Base-by-base conservation (phyloP, 2,797 vertebrate species). In the Gallinago solitaria region DNA sequence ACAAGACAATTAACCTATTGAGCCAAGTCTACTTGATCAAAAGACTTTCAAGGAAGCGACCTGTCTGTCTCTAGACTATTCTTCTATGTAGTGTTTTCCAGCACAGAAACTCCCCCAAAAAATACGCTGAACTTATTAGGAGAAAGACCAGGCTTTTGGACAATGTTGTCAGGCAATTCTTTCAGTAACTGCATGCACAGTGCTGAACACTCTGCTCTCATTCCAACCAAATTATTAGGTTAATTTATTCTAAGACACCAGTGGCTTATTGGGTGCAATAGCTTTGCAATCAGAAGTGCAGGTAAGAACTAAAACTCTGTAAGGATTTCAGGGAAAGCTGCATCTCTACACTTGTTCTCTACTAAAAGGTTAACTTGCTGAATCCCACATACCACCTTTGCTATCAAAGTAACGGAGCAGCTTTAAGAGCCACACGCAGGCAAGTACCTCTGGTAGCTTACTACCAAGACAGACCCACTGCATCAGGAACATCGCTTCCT, bases 401-500 rank as follows among this genome's bases (percentile, higher is more conserved):
- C 60, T 60, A 76, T 17, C 47, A 43, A 73, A 88, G 60, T 4
- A 67, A 41, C 8, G 28, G 41, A 81, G 79, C 82, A 56, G 61
- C 65, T 86, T 50, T 30, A 53, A 79, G 43, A 96, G 68, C 93
- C 96, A 95, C 96, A 93, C 91, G 78, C 90, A 88, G 94, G 74
- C 85, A 93, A 86, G 74, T 1, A 14, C 70, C 74, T 56, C 63
- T 83, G 77, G 77, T 35, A 87, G 80, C 88, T 82, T 27, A 73
- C 43, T 60, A 54, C 83, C 86, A 74, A 39, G 88, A 67, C 80
- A 87, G 92, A 84, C 93, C 83, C 27, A 89, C 91, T 85, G 71
- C 93, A 93, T 65, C 81, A 94, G 87, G 92, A 87, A 84, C 93
- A 94, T 88, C 61, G 59, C 79, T 97, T 97, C 94, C 94, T 96